Evolutionary conservation across 2,113 vertebrate species (phyloP).

Genomic region (Colistium nudipinnis): DNA sequence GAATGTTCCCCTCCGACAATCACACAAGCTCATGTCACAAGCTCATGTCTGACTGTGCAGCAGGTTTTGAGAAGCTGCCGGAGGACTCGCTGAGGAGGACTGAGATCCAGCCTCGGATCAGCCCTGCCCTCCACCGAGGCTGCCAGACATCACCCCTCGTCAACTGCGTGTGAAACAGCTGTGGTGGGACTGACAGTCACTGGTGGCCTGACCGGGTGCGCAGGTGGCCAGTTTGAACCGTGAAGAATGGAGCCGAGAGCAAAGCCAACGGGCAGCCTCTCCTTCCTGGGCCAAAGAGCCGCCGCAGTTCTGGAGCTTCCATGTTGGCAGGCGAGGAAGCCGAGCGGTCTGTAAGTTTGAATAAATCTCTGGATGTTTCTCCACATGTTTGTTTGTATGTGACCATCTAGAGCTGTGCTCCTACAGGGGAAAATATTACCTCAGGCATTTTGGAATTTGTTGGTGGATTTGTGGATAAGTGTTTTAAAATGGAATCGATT

Average conservation of each 20-base stretch:
- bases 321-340: not conserved
- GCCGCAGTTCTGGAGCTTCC: not conserved
- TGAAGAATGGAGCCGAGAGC: conserved; percentile 10
- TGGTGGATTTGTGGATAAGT: not conserved
- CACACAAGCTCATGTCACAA: not conserved
- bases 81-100: not conserved
- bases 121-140: conserved; percentile 1
- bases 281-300: not conserved
- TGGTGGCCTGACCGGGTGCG: conserved; percentile 12
- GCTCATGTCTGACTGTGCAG: not conserved
- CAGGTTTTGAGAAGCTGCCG: not conserved
- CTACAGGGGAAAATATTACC: not conserved
- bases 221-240: conserved; percentile 22
- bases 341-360: not conserved
- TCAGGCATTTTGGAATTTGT: not conserved
- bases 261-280: not conserved
- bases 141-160: conserved; percentile 7
- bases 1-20: not conserved
- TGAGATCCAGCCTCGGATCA: not conserved
- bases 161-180: conserved; percentile 29
- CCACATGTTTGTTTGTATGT: not conserved
- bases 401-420: not conserved
- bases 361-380: not conserved
- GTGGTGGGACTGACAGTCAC: conserved; percentile 1
- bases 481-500: not conserved